Conservation (phyloP, 2,113 vertebrate species). For the Cyrtonyx montezumae region DNA sequence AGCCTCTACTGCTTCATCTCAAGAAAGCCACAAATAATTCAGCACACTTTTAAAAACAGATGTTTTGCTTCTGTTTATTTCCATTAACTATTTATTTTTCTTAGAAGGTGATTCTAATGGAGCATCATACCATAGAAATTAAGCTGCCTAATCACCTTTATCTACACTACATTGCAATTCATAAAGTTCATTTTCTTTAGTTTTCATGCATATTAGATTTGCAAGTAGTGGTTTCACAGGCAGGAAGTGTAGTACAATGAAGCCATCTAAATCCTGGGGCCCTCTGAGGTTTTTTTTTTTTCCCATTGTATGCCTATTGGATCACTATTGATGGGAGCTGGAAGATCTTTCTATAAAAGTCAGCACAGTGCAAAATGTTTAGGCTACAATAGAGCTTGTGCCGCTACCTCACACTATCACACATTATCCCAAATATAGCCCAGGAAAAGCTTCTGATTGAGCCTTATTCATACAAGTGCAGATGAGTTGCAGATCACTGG, state of each 20-base stretch:
- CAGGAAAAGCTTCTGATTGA: background rate
- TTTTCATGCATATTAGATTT: background rate
- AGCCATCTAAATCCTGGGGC: background rate
- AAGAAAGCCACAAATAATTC: background rate
- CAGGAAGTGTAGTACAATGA: background rate
- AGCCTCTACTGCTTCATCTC: background rate
- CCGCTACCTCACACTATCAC: background rate
- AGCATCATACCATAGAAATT: background rate
- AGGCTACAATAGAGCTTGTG: background rate
- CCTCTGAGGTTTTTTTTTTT: background rate
- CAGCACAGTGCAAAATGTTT: background rate
- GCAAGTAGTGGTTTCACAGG: background rate
- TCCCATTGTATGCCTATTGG: background rate
- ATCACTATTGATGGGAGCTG: background rate
- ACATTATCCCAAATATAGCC: background rate
- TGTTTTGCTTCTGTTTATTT: background rate
- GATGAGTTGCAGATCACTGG: background rate
- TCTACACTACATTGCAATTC: background rate
- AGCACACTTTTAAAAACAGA: background rate
- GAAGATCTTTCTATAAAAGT: background rate
- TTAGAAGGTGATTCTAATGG: background rate
- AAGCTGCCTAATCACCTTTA: background rate
- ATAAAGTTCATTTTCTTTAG: background rate
- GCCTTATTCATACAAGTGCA: background rate
- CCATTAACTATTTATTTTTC: background rate